Evolutionary conservation across 1,140 invertebrate species (phyloP).

Genomic region (Bombus superbus): DNA sequence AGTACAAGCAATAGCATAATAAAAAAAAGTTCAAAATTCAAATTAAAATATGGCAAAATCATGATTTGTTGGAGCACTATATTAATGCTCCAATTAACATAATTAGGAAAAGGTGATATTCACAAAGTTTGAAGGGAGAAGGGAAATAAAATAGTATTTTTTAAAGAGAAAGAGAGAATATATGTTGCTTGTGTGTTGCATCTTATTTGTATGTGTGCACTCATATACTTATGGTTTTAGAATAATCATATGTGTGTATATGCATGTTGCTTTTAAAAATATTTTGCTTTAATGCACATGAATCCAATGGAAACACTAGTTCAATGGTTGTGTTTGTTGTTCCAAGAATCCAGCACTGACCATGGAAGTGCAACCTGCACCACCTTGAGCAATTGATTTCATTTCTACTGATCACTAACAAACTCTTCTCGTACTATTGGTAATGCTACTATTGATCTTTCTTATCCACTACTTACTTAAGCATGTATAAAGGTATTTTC

Average conservation of each 20-base stretch:
- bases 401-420: conserved; percentile 76
- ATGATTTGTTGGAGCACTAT: background rate
- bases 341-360: conserved; percentile 78
- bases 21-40: background rate
- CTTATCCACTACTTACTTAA: conserved; percentile 45
- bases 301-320: conserved; percentile 16
- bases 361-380: conserved; percentile 78
- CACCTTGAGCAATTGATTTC: conserved; percentile 77
- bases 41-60: background rate
- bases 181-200: background rate
- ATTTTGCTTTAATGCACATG: conserved; percentile 23
- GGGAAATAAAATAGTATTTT: background rate
- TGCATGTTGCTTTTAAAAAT: conserved; percentile 24
- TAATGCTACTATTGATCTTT: conserved; percentile 63
- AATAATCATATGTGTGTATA: conserved; percentile 1
- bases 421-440: conserved; percentile 74
- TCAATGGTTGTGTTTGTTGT: conserved; percentile 66
- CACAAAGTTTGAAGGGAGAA: background rate
- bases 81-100: background rate
- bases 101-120: background rate
- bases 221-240: conserved; percentile 7
- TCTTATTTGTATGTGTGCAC: background rate
- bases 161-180: background rate
- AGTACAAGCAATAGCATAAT: background rate
- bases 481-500: conserved; percentile 32